A percentile compares a stretch with the other conserved stretches of the same genome.
Evolutionary conservation across 2,113 vertebrate genomes (phyloP).

Genomic region (Psittacus erithacus): DNA sequence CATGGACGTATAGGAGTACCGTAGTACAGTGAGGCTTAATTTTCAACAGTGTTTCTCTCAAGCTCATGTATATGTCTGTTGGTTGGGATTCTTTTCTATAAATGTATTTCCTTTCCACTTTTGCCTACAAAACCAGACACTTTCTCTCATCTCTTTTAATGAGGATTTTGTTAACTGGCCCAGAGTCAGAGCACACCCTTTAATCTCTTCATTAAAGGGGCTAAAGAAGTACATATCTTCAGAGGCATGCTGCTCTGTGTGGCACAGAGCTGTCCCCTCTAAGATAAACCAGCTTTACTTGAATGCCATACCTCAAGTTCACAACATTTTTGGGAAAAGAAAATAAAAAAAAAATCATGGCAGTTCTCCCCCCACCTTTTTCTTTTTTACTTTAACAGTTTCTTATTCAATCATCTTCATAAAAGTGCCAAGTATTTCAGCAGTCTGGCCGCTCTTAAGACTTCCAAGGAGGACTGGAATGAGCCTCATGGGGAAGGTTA

Average conservation of each 20-base stretch:
- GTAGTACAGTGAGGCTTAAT: not conserved
- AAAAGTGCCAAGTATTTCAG: conserved; percentile 33
- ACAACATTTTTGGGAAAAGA: not conserved
- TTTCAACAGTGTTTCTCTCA: not conserved
- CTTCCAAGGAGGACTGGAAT: conserved; percentile 14
- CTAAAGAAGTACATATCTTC: not conserved
- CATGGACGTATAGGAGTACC: not conserved
- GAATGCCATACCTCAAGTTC: not conserved
- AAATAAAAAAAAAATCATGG: not conserved
- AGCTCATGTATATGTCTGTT: not conserved
- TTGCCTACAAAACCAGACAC: not conserved
- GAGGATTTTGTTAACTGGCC: not conserved
- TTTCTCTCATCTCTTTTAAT: not conserved
- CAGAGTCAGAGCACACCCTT: not conserved
- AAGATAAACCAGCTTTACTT: conserved; percentile 9
- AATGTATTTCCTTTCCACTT: not conserved
- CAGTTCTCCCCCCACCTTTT: not conserved
- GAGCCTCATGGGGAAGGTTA: conserved; percentile 36
- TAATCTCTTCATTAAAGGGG: not conserved
- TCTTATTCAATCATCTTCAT: conserved; percentile 59
- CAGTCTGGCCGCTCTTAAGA: not conserved
- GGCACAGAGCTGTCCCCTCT: not conserved
- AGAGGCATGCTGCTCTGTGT: not conserved
- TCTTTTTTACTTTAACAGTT: not conserved
- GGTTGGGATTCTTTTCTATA: not conserved